Percentiles rank a stretch among this genome's conserved stretches.
Conservation (phyloP, 1,140 invertebrate species). For the Diorhabda sublineata region DNA sequence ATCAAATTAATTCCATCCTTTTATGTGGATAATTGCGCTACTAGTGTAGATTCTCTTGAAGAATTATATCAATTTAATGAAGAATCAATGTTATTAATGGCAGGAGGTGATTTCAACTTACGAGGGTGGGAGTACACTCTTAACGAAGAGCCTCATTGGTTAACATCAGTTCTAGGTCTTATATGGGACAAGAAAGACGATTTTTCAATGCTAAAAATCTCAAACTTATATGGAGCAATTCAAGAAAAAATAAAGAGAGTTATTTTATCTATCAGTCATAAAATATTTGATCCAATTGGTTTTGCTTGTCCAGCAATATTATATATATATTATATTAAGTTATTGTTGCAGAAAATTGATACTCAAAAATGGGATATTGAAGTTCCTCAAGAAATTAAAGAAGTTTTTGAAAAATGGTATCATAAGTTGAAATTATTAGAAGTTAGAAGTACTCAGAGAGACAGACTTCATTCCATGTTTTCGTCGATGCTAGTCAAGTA, state of each 20-base stretch:
- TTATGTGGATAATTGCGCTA: constrained; percentile 29
- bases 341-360: constrained; percentile 20
- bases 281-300: constrained; percentile 36
- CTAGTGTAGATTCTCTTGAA: neutral
- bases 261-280: constrained; percentile 29
- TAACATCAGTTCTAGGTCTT: constrained; percentile 10
- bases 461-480: constrained; percentile 17
- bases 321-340: constrained; percentile 28
- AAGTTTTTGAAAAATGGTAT: neutral
- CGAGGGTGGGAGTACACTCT: constrained; percentile 21
- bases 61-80: too few relatives aligned
- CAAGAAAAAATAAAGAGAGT: constrained; percentile 27
- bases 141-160: neutral
- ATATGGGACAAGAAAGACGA: constrained; percentile 12
- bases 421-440: neutral
- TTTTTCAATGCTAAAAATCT: neutral
- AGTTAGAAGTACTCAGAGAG: neutral
- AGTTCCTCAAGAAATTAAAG: constrained; percentile 12
- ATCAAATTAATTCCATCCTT: constrained; percentile 27
- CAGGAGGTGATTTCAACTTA: too few relatives aligned
- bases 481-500: too few relatives aligned
- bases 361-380: constrained; percentile 23
- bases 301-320: constrained; percentile 25
- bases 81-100: too few relatives aligned
- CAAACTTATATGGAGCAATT: neutral